Evolutionary conservation across 2,888 invertebrate species (phyloP).

Genomic region (Campopleginae sp.): DNA sequence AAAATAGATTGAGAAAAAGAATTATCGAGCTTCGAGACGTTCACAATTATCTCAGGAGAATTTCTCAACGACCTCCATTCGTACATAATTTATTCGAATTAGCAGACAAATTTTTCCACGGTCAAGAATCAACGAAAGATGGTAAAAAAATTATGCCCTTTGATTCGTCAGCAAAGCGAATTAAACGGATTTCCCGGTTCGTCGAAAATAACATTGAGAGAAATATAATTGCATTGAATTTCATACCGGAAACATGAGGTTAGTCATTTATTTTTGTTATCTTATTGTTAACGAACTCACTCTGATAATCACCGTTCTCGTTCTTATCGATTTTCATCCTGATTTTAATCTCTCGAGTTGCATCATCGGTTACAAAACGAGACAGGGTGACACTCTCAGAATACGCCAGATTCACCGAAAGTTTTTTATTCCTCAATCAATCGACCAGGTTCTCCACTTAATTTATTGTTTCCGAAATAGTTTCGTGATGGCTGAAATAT

Average conservation of each 20-base stretch:
- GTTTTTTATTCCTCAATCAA: neutral
- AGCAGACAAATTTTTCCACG: neutral
- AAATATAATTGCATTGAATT: neutral
- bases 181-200: neutral
- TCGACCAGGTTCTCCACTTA: neutral
- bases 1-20: neutral
- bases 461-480: conserved; percentile 3
- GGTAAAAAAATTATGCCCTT: neutral
- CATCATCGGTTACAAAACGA: conserved; percentile 57
- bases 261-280: neutral
- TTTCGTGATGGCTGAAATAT: neutral
- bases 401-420: conserved; percentile 45
- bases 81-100: neutral
- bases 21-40: neutral
- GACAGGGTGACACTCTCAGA: conserved; percentile 30
- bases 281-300: conserved; percentile 71
- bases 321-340: conserved; percentile 77
- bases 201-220: neutral
- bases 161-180: neutral
- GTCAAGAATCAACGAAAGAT: neutral
- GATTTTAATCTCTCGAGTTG: conserved; percentile 58
- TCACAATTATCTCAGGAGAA: neutral
- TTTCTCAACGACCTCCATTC: neutral
- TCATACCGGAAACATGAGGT: neutral
- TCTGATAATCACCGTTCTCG: conserved; percentile 69